Conservation (phyloP, 2,888 invertebrate genomes). For the Resseliella maxima region DNA sequence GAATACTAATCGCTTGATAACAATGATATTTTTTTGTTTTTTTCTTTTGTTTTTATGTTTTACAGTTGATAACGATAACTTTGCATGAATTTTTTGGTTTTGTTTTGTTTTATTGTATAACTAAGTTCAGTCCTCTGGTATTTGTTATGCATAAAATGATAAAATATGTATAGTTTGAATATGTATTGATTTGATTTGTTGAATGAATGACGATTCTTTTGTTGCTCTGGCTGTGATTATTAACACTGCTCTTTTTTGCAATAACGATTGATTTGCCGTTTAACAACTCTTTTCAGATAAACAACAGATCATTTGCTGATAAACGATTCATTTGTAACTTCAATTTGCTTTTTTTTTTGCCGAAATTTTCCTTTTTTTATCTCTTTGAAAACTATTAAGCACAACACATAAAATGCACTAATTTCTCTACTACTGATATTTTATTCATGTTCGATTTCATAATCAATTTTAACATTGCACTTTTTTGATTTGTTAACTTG, state of each 20-base stretch:
- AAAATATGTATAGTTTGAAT: slow-evolving; percentile 39
- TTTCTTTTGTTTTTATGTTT: neutral
- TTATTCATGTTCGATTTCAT: neutral
- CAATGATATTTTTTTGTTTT: slow-evolving; percentile 1
- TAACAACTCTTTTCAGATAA: too few species aligned
- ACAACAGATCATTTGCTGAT: too few species aligned
- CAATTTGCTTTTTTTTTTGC: neutral
- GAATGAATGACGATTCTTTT: neutral
- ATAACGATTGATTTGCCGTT: too few species aligned
- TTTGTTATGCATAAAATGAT: neutral
- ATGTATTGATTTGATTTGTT: slow-evolving; percentile 47
- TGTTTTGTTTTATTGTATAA: too few species aligned
- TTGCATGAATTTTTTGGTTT: too few species aligned
- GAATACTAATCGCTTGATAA: neutral
- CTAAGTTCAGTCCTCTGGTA: slow-evolving; percentile 29
- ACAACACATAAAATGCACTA: too few species aligned
- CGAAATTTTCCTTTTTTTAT: too few species aligned
- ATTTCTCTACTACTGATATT: too few species aligned
- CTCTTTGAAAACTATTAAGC: too few species aligned
- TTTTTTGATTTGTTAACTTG: neutral
- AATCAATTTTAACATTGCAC: neutral
- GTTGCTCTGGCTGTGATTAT: neutral
- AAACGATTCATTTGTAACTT: too few species aligned
- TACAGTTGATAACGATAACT: neutral
- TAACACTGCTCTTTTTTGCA: neutral